Percentiles rank a stretch among this genome's conserved stretches.
These are phyloP conservation scores for Amiota communis DNA, from an alignment of 2,888 invertebrate genomes.

Conservation along the genomic window DNA sequence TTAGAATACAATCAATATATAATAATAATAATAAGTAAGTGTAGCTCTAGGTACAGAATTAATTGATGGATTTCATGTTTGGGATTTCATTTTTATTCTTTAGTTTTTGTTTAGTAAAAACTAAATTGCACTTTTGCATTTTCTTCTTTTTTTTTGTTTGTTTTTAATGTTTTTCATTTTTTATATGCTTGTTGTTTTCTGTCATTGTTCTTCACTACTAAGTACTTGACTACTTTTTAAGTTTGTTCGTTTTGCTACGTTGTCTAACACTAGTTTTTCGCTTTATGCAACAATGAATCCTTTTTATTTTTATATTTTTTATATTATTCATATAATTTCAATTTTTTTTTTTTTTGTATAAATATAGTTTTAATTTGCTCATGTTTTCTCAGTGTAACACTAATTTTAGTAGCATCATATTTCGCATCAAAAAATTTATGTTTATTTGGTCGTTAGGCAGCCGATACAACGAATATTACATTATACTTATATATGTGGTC, in stretches of 20 bases:
- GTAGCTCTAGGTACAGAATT: constrained; percentile 67
- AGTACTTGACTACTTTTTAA: constrained; percentile 28
- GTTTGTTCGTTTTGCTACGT: constrained; percentile 34
- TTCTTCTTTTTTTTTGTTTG: neutral
- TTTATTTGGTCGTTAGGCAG: constrained; percentile 67
- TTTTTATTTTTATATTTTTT: constrained; percentile 15
- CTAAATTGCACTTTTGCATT: neutral
- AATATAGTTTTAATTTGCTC: neutral
- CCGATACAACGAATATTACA: constrained; percentile 40
- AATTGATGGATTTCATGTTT: constrained; percentile 56
- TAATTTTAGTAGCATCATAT: constrained; percentile 25
- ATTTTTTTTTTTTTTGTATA: constrained; percentile 11
- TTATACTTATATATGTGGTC: no score
- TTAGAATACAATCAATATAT: constrained; percentile 24
- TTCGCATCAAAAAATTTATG: constrained; percentile 50
- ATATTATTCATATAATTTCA: neutral
- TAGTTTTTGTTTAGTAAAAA: constrained; percentile 6
- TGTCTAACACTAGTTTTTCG: constrained; percentile 39
- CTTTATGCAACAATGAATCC: constrained; percentile 56
- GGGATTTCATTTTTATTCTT: neutral
- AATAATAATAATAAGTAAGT: constrained; percentile 37
- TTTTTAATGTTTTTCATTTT: neutral
- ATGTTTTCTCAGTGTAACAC: constrained; percentile 32
- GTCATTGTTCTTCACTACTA: neutral
- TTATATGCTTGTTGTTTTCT: neutral